These are phyloP conservation scores for Automeris io DNA, from an alignment of 2,888 invertebrate species.

Conservation along the genomic window DNA sequence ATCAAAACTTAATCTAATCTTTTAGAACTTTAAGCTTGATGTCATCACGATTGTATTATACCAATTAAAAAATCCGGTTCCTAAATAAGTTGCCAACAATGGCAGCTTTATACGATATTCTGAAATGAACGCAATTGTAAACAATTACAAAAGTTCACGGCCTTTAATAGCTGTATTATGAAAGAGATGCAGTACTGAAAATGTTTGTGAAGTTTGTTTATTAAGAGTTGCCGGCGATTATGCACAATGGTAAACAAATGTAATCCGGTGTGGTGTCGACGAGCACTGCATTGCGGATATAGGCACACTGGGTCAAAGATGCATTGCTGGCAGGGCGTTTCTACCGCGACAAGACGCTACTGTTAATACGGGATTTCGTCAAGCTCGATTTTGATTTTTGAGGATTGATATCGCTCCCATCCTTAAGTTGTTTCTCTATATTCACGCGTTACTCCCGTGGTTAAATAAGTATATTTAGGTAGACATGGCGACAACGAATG, in stretches of 20 bases:
- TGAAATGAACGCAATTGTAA: no score
- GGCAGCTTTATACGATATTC: no score
- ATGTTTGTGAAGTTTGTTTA: conserved; percentile 25
- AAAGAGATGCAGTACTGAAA: conserved; percentile 18
- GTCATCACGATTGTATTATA: no score
- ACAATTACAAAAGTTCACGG: conserved; percentile 6
- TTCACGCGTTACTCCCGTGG: no score
- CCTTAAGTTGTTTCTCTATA: no score
- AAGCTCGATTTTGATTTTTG: no score
- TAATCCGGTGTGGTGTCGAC: conserved; percentile 51
- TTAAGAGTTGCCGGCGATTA: conserved; percentile 33
- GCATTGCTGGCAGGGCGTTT: conserved; percentile 48
- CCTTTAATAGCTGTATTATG: conserved; percentile 17
- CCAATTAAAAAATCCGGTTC: conserved; percentile 35
- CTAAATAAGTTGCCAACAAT: conserved; percentile 27
- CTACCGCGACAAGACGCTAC: conserved; percentile 30
- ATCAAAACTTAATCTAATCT: no score
- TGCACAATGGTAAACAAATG: conserved; percentile 46
- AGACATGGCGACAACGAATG: no score
- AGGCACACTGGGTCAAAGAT: conserved; percentile 48
- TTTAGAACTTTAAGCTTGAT: no score
- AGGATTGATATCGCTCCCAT: no score
- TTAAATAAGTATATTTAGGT: no score
- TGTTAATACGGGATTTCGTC: no score
- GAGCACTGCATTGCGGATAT: conserved; percentile 53